phyloP scores from a whole-genome alignment of 2,888 invertebrate species.

The Acleris sparsana region DNA sequence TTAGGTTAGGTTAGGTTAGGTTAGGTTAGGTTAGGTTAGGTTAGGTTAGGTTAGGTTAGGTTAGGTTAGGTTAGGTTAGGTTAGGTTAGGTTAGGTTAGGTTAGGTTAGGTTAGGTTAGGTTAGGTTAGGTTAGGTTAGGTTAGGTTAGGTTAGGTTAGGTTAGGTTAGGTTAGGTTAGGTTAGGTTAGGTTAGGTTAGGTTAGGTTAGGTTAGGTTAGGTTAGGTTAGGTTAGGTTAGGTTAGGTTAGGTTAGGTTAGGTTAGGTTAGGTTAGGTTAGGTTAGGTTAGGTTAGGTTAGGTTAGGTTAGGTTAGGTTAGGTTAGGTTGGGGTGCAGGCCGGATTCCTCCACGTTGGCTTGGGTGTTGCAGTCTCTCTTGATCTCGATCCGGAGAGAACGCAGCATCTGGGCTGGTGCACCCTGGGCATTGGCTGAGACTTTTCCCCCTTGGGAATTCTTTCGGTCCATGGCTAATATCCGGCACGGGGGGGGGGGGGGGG shows the following conservation, averaged over 20 bases:
- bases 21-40: neutral
- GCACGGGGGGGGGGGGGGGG: too few species aligned
- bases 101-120: neutral
- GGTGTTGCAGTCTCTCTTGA: too few species aligned
- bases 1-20: slow-evolving; percentile 2
- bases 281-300: slow-evolving; percentile 20
- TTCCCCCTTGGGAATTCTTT: too few species aligned
- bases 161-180: slow-evolving; percentile 20
- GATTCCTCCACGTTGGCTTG: too few species aligned
- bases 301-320: slow-evolving; percentile 18
- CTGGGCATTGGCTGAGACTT: too few species aligned
- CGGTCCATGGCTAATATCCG: too few species aligned
- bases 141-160: slow-evolving; percentile 20
- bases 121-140: slow-evolving; percentile 18
- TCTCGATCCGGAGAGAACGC: too few species aligned
- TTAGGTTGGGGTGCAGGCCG: too few species aligned
- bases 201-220: slow-evolving; percentile 5
- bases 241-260: slow-evolving; percentile 20
- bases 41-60: slow-evolving; percentile 8
- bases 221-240: slow-evolving; percentile 20
- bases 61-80: slow-evolving; percentile 7
- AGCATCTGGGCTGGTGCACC: too few species aligned
- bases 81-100: slow-evolving; percentile 4
- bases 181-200: slow-evolving; percentile 20
- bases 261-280: slow-evolving; percentile 20